Evolutionary conservation across 1,140 invertebrate genomes (phyloP).

Genomic region (Bradynema listronoti): DNA sequence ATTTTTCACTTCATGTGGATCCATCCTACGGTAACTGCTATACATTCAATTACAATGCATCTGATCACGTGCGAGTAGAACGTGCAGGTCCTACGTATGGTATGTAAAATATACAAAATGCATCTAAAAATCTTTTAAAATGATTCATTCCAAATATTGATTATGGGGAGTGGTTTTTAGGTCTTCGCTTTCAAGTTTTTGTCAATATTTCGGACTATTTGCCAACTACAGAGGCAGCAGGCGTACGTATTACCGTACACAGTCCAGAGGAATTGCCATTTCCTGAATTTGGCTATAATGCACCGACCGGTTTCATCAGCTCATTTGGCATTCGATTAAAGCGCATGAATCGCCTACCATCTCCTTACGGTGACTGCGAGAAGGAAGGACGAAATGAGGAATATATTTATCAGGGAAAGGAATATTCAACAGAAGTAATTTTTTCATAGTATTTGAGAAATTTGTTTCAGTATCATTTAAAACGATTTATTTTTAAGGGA

Average conservation of each 20-base stretch:
- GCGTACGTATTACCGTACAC: conserved; percentile 52
- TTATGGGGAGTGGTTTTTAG: conserved; percentile 24
- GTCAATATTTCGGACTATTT: conserved; percentile 57
- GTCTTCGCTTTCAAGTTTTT: conserved; percentile 55
- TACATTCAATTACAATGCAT: conserved; percentile 50
- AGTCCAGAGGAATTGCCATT: conserved; percentile 46
- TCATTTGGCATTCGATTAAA: conserved; percentile 55
- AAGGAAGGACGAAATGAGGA: conserved; percentile 20
- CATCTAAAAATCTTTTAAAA: conserved; percentile 2
- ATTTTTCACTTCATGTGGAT: conserved; percentile 53
- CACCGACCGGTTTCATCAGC: conserved; percentile 54
- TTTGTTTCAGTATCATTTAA: too few species aligned
- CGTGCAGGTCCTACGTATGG: conserved; percentile 51
- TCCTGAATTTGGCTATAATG: conserved; percentile 54
- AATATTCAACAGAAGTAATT: conserved; percentile 52
- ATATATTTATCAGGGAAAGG: conserved; percentile 39
- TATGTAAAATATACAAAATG: conserved; percentile 19
- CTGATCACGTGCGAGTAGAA: conserved; percentile 50
- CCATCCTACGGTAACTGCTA: conserved; percentile 55
- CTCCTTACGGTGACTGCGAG: conserved; percentile 54
- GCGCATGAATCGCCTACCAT: conserved; percentile 48
- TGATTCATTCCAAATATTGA: not conserved
- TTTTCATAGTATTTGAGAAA: too few species aligned
- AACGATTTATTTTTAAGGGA: conserved; percentile 26
- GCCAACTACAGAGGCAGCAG: conserved; percentile 57